Conservation (phyloP, 92 coral and sea anemone species). For the Anthopleura xanthogrammica region DNA sequence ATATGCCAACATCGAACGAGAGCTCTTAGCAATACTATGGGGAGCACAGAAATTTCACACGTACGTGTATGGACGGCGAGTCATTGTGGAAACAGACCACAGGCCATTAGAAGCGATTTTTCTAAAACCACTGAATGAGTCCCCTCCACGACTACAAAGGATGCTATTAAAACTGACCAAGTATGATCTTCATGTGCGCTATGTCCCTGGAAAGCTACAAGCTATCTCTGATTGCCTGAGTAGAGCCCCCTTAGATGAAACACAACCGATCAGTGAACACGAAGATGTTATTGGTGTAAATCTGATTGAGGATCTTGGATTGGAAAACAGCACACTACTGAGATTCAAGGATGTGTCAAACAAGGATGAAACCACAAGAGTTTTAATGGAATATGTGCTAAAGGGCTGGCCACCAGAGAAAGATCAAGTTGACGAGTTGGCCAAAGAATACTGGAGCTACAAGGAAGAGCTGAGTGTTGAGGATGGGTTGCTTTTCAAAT, state of each 20-base stretch:
- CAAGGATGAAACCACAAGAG: slow-evolving; percentile 17
- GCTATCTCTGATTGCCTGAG: slow-evolving; percentile 47
- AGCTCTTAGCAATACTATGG: too few relatives aligned
- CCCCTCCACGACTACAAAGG: slow-evolving; percentile 47
- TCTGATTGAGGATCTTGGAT: slow-evolving; percentile 27
- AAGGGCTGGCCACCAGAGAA: slow-evolving; percentile 34
- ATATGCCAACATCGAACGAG: too few relatives aligned
- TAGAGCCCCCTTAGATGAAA: slow-evolving; percentile 46
- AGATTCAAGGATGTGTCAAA: slow-evolving; percentile 11
- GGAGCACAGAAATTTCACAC: too few relatives aligned
- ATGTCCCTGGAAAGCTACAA: slow-evolving; percentile 44
- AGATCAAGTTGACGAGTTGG: slow-evolving; percentile 52
- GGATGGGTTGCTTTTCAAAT: slow-evolving; percentile 44
- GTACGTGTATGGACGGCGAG: too few relatives aligned
- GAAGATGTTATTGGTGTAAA: slow-evolving; percentile 40
- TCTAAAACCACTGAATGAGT: slow-evolving; percentile 41
- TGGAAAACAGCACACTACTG: slow-evolving; percentile 24
- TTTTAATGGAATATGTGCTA: slow-evolving; percentile 36
- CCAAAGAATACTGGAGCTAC: slow-evolving; percentile 37
- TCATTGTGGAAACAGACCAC: neutral
- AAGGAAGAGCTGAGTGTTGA: slow-evolving; percentile 48
- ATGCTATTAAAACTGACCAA: slow-evolving; percentile 48
- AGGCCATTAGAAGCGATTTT: slow-evolving; percentile 42
- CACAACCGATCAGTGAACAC: slow-evolving; percentile 24
- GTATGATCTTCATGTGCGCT: slow-evolving; percentile 35